These are phyloP conservation scores for Patiria miniata DNA, from an alignment of 35 echinoderm and acorn worm species.

Conservation along the genomic window DNA sequence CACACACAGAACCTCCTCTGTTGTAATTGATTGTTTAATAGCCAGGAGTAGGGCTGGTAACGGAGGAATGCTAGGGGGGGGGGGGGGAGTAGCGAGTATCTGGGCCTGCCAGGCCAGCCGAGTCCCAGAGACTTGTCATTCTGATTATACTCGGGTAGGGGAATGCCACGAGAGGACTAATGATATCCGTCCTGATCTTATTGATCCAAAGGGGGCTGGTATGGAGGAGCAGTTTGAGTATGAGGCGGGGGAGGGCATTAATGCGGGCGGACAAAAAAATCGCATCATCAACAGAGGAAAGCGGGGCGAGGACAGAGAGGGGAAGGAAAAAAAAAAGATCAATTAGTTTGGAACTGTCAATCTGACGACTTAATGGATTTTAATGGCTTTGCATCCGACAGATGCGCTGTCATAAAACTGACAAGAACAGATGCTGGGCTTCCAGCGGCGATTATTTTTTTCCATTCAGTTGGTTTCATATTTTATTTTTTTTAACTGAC, in stretches of 20 bases:
- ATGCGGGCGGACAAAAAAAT: background rate
- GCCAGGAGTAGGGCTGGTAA: conserved; percentile 9
- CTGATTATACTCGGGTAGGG: conserved; percentile 4
- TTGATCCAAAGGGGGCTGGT: background rate
- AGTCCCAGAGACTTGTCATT: background rate
- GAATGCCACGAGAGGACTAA: conserved; percentile 2
- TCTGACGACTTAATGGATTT: conserved; percentile 25
- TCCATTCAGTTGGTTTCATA: background rate
- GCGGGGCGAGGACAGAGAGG: background rate
- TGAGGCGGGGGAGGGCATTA: background rate
- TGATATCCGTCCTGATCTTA: background rate
- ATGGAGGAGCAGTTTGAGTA: background rate
- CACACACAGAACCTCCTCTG: background rate
- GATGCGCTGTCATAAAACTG: conserved; percentile 14
- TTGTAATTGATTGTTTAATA: conserved; percentile 30
- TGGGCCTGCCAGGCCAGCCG: too few relatives aligned
- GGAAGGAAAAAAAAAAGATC: background rate
- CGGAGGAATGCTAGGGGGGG: background rate
- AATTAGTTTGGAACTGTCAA: conserved; percentile 28
- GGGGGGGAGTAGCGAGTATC: background rate
- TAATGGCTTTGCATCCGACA: background rate
- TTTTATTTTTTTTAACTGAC: too few relatives aligned
- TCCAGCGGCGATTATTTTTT: background rate
- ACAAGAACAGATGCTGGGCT: conserved; percentile 6
- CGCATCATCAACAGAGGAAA: background rate